phyloP scores from a whole-genome alignment of 2,888 invertebrate genomes.

The Acrobasis repandana region DNA sequence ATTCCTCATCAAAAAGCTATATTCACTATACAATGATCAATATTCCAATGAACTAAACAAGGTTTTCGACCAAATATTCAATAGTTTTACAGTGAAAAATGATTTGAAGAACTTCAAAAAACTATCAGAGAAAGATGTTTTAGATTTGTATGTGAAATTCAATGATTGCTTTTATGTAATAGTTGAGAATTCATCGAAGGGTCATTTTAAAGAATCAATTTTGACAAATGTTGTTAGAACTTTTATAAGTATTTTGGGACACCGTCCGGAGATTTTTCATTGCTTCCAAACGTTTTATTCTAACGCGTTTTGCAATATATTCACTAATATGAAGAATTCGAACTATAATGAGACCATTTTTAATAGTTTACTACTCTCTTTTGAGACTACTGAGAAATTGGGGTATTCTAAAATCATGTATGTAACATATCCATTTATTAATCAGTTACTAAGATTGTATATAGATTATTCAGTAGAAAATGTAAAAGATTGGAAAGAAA shows the following conservation, averaged over 20 bases:
- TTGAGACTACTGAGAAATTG: constrained; percentile 53
- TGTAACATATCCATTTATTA: constrained; percentile 58
- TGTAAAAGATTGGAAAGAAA: constrained; percentile 29
- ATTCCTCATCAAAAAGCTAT: constrained; percentile 61
- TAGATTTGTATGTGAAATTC: constrained; percentile 59
- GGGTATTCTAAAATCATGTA: constrained; percentile 48
- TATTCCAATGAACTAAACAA: constrained; percentile 47
- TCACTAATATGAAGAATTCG: constrained; percentile 41
- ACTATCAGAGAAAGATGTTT: constrained; percentile 41
- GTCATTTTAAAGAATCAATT: constrained; percentile 44
- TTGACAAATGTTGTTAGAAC: constrained; percentile 43
- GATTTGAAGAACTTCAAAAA: constrained; percentile 50
- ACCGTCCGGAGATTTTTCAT: constrained; percentile 52
- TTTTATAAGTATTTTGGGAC: constrained; percentile 48
- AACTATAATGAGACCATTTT: constrained; percentile 48
- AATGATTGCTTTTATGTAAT: constrained; percentile 62
- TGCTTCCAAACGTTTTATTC: constrained; percentile 62
- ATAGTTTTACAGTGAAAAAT: constrained; percentile 43
- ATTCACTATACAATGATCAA: constrained; percentile 50
- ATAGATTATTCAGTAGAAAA: constrained; percentile 50
- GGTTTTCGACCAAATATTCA: constrained; percentile 50
- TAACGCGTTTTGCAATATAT: constrained; percentile 55
- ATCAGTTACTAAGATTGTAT: constrained; percentile 58
- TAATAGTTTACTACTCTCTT: constrained; percentile 46
- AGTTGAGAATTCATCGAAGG: constrained; percentile 55